Evolutionary conservation across 2,113 vertebrate species (phyloP).

Genomic region (Noctilio leporinus): DNA sequence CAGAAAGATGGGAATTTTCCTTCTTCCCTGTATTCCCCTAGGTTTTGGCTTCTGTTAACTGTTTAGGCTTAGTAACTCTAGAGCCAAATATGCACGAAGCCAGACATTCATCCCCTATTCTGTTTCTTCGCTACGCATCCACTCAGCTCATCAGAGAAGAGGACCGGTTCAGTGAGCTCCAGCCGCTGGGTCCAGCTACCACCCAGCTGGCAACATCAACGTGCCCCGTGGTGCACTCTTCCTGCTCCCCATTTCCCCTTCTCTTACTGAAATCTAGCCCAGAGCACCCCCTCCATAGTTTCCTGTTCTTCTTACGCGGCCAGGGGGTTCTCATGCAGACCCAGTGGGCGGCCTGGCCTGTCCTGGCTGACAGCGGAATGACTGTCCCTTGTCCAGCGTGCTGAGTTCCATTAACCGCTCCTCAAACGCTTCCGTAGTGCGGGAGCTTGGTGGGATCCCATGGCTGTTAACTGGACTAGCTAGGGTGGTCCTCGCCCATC

Average conservation of each 20-base stretch:
- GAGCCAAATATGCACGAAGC: neutral
- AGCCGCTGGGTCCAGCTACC: accelerated
- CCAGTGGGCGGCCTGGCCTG: neutral
- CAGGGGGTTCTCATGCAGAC: neutral
- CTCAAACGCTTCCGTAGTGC: accelerated
- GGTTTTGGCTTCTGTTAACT: neutral
- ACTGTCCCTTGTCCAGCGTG: neutral
- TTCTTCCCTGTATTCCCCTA: neutral
- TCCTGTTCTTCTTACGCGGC: neutral
- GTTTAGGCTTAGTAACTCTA: neutral
- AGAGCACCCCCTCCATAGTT: accelerated
- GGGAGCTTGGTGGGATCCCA: accelerated
- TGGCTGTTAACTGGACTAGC: neutral
- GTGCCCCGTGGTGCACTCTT: accelerated
- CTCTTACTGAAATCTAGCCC: neutral
- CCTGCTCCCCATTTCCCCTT: neutral
- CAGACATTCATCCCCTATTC: neutral
- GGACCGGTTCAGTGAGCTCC: neutral
- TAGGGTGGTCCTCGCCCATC: accelerated
- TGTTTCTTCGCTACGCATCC: neutral
- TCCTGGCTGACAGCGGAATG: accelerated
- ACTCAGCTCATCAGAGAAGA: neutral
- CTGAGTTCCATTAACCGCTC: accelerated
- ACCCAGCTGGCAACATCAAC: accelerated
- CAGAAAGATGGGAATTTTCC: neutral